phyloP scores from a whole-genome alignment of 2,888 invertebrate genomes.

The Epistrophella euchroma region DNA sequence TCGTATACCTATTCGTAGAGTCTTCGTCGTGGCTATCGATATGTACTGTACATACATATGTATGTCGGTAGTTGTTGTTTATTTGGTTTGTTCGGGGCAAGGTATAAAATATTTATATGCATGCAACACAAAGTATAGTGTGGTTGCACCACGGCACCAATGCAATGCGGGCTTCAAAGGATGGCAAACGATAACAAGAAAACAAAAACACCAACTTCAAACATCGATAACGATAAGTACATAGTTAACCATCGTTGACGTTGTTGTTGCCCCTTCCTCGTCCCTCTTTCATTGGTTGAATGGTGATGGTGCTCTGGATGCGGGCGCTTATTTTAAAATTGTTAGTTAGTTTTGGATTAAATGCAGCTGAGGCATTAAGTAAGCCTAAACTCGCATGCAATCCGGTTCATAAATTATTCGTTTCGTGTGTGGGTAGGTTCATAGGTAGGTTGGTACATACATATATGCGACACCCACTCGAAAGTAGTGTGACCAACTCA shows the following conservation, averaged over 20 bases:
- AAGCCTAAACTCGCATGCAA: conserved; percentile 59
- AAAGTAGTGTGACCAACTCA: not conserved
- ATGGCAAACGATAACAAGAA: conserved; percentile 56
- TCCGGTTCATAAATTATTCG: conserved; percentile 64
- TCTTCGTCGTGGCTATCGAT: conserved; percentile 5
- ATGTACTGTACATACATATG: not conserved
- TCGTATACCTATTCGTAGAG: conserved; percentile 9
- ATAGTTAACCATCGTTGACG: conserved; percentile 49
- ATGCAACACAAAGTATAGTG: conserved; percentile 48
- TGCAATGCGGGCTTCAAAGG: conserved; percentile 65
- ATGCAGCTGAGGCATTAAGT: conserved; percentile 60
- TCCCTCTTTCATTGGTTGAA: not conserved
- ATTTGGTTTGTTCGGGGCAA: conserved; percentile 14
- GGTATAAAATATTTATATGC: conserved; percentile 24
- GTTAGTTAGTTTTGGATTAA: conserved; percentile 60
- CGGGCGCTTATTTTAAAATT: conserved; percentile 70
- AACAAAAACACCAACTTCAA: conserved; percentile 10
- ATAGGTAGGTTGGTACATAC: not conserved
- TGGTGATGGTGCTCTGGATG: conserved; percentile 60
- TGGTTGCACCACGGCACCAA: conserved; percentile 47
- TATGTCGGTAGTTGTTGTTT: not conserved
- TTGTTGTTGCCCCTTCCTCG: not conserved
- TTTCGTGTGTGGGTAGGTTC: conserved; percentile 38
- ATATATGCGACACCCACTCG: conserved; percentile 11
- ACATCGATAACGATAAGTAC: conserved; percentile 25